Conservation (phyloP, 2,797 vertebrate genomes). For the Falco novaeseelandiae region DNA sequence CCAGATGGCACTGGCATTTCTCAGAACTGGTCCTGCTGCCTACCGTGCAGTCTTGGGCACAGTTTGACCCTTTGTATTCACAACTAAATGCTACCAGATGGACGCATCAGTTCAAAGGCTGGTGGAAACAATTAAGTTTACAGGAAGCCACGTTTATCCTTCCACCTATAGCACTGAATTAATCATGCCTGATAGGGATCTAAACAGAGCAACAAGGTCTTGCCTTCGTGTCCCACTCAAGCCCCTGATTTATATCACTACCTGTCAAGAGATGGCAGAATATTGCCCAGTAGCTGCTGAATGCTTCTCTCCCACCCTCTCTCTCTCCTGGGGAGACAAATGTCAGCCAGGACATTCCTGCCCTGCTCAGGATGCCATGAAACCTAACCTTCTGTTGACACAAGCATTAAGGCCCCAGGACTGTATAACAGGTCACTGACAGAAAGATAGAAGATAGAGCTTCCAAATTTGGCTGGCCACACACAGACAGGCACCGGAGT, state of each 20-base stretch:
- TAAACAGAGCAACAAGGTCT: constrained; percentile 31
- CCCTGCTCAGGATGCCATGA: constrained; percentile 61
- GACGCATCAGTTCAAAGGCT: constrained; percentile 51
- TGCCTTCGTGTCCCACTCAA: constrained; percentile 27
- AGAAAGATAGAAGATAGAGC: constrained; percentile 64
- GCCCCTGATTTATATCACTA: constrained; percentile 65
- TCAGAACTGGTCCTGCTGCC: background rate
- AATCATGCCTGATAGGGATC: constrained; percentile 57
- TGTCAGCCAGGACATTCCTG: constrained; percentile 65
- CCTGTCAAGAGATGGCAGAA: constrained; percentile 68
- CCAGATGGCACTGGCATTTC: background rate
- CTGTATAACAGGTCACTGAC: constrained; percentile 71
- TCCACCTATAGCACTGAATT: constrained; percentile 54
- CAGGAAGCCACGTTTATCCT: constrained; percentile 31
- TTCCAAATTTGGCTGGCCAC: constrained; percentile 65
- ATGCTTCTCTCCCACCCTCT: constrained; percentile 28
- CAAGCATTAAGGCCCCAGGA: constrained; percentile 69
- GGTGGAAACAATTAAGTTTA: constrained; percentile 43
- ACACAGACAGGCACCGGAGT: constrained; percentile 53
- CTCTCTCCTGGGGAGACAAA: constrained; percentile 49
- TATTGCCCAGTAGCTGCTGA: constrained; percentile 58
- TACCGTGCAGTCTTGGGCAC: background rate
- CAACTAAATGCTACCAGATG: constrained; percentile 54
- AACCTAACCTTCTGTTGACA: constrained; percentile 74
- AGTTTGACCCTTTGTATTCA: background rate